Evolutionary conservation across 92 coral and sea anemone species (phyloP).

Genomic region (Desmophyllum pertusum): DNA sequence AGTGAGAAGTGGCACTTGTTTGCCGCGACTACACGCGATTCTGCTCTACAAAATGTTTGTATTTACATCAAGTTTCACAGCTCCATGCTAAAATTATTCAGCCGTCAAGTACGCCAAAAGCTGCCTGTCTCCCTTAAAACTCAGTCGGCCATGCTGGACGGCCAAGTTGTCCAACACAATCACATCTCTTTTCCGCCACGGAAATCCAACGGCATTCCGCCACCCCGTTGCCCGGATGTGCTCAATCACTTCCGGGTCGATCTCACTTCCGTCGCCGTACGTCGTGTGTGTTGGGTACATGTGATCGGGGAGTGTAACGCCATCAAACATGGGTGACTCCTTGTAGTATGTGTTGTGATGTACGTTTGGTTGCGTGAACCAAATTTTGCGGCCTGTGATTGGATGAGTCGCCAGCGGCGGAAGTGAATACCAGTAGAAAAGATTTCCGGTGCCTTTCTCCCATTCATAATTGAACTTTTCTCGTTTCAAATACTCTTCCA

Average conservation of each 20-base stretch:
- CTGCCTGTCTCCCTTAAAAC: constrained; percentile 71
- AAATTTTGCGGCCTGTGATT: constrained; percentile 71
- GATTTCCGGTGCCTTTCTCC: constrained; percentile 62
- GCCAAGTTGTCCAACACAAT: constrained; percentile 72
- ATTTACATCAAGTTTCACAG: not conserved
- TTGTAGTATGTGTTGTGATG: constrained; percentile 89
- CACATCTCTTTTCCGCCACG: constrained; percentile 85
- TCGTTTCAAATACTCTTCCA: constrained; percentile 65
- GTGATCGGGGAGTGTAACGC: constrained; percentile 61
- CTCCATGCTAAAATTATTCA: constrained; percentile 23
- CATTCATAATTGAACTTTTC: constrained; percentile 68
- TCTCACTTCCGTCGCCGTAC: constrained; percentile 84
- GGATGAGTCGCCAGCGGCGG: constrained; percentile 78
- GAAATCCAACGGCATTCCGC: constrained; percentile 86
- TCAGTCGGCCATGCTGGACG: constrained; percentile 70
- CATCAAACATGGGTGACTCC: constrained; percentile 90
- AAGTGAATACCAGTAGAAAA: constrained; percentile 80
- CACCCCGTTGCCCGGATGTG: constrained; percentile 78
- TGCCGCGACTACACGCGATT: no score
- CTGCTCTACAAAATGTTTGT: no score
- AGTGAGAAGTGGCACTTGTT: no score
- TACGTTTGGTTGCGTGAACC: constrained; percentile 87
- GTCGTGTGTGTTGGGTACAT: constrained; percentile 78
- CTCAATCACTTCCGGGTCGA: constrained; percentile 81
- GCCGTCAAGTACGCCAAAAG: constrained; percentile 69